These are phyloP conservation scores for Cataglyphis albicans DNA, from an alignment of 2,888 invertebrate species.

Conservation along the genomic window DNA sequence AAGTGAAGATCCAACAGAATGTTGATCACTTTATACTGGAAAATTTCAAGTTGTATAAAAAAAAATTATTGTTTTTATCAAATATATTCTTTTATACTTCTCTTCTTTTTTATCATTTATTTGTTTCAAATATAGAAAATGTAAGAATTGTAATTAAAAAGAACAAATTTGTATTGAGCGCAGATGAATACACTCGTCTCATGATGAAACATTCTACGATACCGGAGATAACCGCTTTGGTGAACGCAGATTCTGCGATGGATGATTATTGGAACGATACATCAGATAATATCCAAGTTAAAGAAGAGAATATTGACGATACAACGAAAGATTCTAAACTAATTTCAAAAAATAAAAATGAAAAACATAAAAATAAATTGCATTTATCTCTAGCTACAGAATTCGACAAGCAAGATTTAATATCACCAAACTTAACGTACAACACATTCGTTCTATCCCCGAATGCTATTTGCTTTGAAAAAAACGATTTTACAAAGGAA, in stretches of 20 bases:
- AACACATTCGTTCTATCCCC: slow-evolving; percentile 75
- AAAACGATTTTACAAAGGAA: slow-evolving; percentile 3
- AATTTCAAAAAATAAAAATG: slow-evolving; percentile 4
- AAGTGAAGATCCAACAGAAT: neutral
- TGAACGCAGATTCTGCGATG: slow-evolving; percentile 65
- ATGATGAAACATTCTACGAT: slow-evolving; percentile 80
- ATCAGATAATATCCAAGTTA: slow-evolving; percentile 69
- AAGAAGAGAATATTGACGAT: slow-evolving; percentile 8
- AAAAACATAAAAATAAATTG: slow-evolving; percentile 20
- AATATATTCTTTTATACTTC: neutral
- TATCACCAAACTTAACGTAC: slow-evolving; percentile 79
- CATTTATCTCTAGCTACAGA: slow-evolving; percentile 36
- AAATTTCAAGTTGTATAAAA: neutral
- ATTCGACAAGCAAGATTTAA: slow-evolving; percentile 42
- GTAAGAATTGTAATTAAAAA: neutral
- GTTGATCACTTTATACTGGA: neutral
- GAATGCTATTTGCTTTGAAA: slow-evolving; percentile 67
- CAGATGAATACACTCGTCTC: slow-evolving; percentile 80
- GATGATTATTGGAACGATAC: slow-evolving; percentile 81
- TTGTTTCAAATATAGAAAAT: neutral
- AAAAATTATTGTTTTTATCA: neutral
- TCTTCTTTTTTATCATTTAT: neutral
- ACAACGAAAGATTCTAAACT: neutral
- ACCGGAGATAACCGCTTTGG: slow-evolving; percentile 79
- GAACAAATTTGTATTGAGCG: slow-evolving; percentile 11